Evolutionary conservation across 2,797 vertebrate species (phyloP).

Genomic region (Dendrocincla tyrannina): DNA sequence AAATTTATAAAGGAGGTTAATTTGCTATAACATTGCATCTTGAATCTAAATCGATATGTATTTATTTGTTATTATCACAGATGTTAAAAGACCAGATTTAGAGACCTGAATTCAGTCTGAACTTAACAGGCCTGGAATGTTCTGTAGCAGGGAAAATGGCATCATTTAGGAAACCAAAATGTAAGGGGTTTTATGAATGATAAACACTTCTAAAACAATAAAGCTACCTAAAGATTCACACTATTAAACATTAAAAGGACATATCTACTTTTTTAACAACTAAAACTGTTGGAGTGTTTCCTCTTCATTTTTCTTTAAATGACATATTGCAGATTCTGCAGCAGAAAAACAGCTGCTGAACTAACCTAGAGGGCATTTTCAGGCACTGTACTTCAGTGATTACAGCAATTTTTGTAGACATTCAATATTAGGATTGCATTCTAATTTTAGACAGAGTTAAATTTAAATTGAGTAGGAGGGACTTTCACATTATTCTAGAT

Average conservation of each 20-base stretch:
- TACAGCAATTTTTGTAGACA: conserved; percentile 48
- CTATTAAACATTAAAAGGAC: conserved; percentile 21
- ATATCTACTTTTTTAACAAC: background rate
- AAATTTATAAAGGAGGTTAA: conserved; percentile 61
- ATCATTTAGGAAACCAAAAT: conserved; percentile 30
- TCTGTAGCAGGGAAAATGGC: conserved; percentile 11
- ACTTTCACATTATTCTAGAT: background rate
- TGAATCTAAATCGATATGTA: conserved; percentile 5
- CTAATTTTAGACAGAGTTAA: conserved; percentile 49
- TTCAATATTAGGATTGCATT: conserved; percentile 47
- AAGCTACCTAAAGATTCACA: conserved; percentile 10
- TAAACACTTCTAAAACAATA: conserved; percentile 36
- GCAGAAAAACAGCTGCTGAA: conserved; percentile 17
- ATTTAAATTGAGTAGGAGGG: conserved; percentile 43
- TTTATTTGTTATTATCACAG: conserved; percentile 8
- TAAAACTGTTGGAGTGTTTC: background rate
- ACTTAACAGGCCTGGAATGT: conserved; percentile 19
- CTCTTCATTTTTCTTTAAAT: conserved; percentile 19
- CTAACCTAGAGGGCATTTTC: conserved; percentile 53
- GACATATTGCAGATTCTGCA: conserved; percentile 23
- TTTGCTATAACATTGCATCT: conserved; percentile 37
- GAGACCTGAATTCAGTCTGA: conserved; percentile 1
- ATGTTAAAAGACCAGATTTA: conserved; percentile 29
- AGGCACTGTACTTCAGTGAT: conserved; percentile 50
- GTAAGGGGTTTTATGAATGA: conserved; percentile 16